Percentiles rank a stretch among this genome's conserved stretches.
phyloP scores from a whole-genome alignment of 2,888 invertebrate species.

The Pilophorus perplexus region DNA sequence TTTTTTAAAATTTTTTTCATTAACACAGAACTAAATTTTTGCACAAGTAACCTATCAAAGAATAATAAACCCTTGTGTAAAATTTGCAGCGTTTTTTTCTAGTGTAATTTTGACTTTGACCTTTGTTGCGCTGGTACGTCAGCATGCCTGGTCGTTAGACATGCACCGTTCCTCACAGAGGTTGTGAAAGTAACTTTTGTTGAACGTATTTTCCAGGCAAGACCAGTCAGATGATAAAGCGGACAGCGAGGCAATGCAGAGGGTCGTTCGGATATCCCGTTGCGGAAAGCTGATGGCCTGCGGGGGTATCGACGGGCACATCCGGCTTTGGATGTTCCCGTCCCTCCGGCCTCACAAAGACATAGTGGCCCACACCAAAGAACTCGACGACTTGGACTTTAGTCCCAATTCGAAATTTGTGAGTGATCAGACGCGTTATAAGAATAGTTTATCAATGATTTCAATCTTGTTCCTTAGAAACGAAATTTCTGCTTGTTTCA shows the following conservation, averaged over 20 bases:
- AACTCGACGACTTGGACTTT: constrained; percentile 92
- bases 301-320: constrained; percentile 84
- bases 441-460: not conserved
- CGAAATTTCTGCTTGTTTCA: constrained; percentile 51
- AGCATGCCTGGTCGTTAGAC: too few relatives aligned
- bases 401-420: constrained; percentile 67
- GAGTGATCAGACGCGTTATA: too few relatives aligned
- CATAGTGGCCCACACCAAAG: constrained; percentile 77
- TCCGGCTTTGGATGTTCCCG: constrained; percentile 88
- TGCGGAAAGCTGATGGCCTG: constrained; percentile 81
- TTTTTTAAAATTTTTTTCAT: too few relatives aligned
- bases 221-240: constrained; percentile 16
- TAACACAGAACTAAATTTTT: too few relatives aligned
- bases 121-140: too few relatives aligned
- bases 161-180: too few relatives aligned
- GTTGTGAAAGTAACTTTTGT: too few relatives aligned
- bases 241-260: constrained; percentile 73
- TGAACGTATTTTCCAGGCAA: constrained; percentile 10
- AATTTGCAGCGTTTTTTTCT: too few relatives aligned
- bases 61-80: too few relatives aligned
- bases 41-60: too few relatives aligned
- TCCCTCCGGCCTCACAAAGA: constrained; percentile 68
- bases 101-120: too few relatives aligned
- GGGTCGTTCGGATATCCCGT: constrained; percentile 77
- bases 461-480: not conserved